Conservation (phyloP, 2,113 vertebrate genomes). For the Reinhardtius hippoglossoides region DNA sequence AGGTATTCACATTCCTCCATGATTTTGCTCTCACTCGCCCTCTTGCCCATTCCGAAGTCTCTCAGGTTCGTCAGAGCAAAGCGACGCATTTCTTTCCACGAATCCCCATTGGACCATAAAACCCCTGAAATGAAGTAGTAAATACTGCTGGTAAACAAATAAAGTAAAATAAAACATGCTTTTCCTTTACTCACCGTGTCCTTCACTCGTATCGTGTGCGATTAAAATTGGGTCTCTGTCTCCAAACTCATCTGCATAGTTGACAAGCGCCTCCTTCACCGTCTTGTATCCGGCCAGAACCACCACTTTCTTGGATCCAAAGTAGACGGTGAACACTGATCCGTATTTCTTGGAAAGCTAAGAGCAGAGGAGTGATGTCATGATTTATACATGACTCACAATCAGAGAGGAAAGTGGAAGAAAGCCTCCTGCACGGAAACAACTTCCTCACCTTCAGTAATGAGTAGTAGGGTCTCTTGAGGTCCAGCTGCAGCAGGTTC, state of each 20-base stretch:
- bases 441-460: conserved; percentile 16
- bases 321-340: conserved; percentile 51
- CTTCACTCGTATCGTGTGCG: neutral
- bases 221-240: neutral
- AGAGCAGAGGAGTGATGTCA: neutral
- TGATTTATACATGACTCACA: too few relatives aligned
- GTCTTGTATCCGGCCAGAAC: conserved; percentile 61
- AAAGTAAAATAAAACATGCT: neutral
- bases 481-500: conserved; percentile 63
- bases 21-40: conserved; percentile 57
- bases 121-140: conserved; percentile 27
- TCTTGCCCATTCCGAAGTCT: conserved; percentile 73
- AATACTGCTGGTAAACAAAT: too few relatives aligned
- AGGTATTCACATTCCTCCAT: conserved; percentile 47
- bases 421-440: too few relatives aligned
- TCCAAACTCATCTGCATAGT: conserved; percentile 44
- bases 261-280: conserved; percentile 58
- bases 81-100: conserved; percentile 66
- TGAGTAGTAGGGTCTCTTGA: neutral
- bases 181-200: neutral
- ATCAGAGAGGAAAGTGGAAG: neutral
- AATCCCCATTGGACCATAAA: conserved; percentile 45
- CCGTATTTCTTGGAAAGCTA: conserved; percentile 62
- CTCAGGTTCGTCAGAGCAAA: conserved; percentile 59
- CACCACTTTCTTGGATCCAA: conserved; percentile 60